These are phyloP conservation scores for Leptinotarsa texana DNA, from an alignment of 1,140 invertebrate species.

Conservation along the genomic window DNA sequence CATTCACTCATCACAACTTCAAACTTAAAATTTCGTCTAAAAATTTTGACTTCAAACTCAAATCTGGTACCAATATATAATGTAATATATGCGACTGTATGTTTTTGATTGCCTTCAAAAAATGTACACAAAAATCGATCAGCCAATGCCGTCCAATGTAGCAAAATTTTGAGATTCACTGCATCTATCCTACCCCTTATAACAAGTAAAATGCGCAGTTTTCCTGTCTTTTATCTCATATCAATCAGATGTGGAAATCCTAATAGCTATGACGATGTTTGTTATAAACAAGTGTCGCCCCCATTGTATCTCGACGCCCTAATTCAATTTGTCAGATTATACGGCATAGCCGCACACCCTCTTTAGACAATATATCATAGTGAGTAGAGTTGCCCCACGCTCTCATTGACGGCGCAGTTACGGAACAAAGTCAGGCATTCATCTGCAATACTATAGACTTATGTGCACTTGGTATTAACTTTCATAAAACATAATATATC, in stretches of 20 bases:
- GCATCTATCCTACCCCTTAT: too few relatives aligned
- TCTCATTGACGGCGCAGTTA: conserved; percentile 23
- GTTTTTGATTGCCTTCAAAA: too few relatives aligned
- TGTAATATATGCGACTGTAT: too few relatives aligned
- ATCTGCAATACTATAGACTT: conserved; percentile 4
- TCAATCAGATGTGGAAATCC: conserved; percentile 47
- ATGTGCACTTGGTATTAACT: background rate
- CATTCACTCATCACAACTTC: too few relatives aligned
- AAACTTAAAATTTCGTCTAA: too few relatives aligned
- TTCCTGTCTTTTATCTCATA: conserved; percentile 36
- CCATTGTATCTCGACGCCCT: conserved; percentile 50
- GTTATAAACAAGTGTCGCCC: conserved; percentile 55
- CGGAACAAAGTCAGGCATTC: background rate
- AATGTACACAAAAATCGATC: too few relatives aligned
- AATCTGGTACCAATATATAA: too few relatives aligned
- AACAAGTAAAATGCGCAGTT: conserved; percentile 18
- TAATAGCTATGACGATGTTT: conserved; percentile 53
- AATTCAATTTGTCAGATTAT: conserved; percentile 59
- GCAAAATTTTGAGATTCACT: too few relatives aligned
- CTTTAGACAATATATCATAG: conserved; percentile 55
- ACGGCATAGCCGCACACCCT: conserved; percentile 54
- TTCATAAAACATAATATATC: background rate
- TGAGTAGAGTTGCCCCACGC: conserved; percentile 36
- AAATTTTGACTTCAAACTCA: too few relatives aligned
- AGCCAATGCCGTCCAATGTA: too few relatives aligned